Conservation (phyloP, 2,888 invertebrate genomes). For the Torymus texanus region DNA sequence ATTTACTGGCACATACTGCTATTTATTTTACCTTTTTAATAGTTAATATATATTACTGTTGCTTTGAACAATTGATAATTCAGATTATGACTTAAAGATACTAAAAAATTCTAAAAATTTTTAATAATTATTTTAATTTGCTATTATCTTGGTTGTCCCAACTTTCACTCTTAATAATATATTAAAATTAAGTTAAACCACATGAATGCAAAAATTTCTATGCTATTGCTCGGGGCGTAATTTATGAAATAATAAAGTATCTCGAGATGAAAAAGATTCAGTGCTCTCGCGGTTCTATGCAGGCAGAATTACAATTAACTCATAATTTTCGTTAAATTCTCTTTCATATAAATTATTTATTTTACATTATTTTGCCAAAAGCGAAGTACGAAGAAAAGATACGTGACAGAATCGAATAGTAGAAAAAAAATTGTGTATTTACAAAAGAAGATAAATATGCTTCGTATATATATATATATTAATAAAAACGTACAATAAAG, state of each 20-base stretch:
- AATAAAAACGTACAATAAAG: too few relatives aligned
- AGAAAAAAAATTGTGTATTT: not conserved
- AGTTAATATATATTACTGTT: too few relatives aligned
- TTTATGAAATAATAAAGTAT: not conserved
- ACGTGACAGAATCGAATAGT: not conserved
- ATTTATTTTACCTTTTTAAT: too few relatives aligned
- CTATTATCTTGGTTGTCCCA: too few relatives aligned
- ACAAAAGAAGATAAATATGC: too few relatives aligned
- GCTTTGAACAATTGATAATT: too few relatives aligned
- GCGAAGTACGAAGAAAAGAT: not conserved
- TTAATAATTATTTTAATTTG: not conserved
- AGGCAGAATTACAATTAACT: not conserved
- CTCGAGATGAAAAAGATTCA: not conserved
- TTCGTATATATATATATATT: too few relatives aligned
- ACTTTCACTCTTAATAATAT: not conserved
- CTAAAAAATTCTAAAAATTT: not conserved
- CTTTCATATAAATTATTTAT: too few relatives aligned
- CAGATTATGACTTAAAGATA: not conserved
- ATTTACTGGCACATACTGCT: not conserved
- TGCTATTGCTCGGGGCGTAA: not conserved
- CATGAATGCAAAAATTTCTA: not conserved
- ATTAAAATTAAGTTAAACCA: not conserved
- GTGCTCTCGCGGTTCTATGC: not conserved
- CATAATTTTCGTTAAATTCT: too few relatives aligned
- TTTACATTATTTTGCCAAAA: too few relatives aligned